Conservation (phyloP, 2,113 vertebrate genomes). For the Mastomys coucha region DNA sequence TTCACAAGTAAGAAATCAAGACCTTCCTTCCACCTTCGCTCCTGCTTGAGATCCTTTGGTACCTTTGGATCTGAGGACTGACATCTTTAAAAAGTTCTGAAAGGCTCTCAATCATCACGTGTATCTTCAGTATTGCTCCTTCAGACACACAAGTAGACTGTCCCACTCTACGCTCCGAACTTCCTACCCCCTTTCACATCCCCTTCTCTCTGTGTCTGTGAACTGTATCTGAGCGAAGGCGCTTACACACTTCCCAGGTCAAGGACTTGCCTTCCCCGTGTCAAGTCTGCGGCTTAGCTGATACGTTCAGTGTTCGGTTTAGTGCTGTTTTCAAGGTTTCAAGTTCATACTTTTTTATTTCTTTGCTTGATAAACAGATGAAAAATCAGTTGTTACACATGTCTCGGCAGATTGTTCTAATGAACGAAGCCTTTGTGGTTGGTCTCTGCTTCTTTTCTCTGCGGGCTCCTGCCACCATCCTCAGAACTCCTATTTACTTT, state of each 20-base stretch:
- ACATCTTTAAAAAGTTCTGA: background rate
- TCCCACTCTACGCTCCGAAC: background rate
- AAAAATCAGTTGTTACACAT: constrained; percentile 18
- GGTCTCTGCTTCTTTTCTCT: background rate
- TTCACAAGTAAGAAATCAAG: background rate
- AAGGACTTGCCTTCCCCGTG: background rate
- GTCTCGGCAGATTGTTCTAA: constrained; percentile 14
- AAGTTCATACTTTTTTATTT: background rate
- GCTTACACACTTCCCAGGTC: background rate
- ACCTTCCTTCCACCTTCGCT: background rate
- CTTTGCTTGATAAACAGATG: constrained; percentile 15
- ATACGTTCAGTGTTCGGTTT: background rate
- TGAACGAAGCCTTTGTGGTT: background rate
- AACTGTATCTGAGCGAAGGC: background rate
- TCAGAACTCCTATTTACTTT: constrained; percentile 17
- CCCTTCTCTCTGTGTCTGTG: background rate
- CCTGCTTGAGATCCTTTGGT: background rate
- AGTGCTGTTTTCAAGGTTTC: background rate
- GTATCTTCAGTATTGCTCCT: background rate
- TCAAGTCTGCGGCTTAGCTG: background rate
- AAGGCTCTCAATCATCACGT: background rate
- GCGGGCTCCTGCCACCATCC: background rate
- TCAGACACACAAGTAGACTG: background rate
- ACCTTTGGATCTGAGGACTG: background rate
- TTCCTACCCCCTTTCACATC: background rate